Base-by-base conservation (phyloP, 2,888 invertebrate genomes). In the Caenorhabditis sp. region DNA sequence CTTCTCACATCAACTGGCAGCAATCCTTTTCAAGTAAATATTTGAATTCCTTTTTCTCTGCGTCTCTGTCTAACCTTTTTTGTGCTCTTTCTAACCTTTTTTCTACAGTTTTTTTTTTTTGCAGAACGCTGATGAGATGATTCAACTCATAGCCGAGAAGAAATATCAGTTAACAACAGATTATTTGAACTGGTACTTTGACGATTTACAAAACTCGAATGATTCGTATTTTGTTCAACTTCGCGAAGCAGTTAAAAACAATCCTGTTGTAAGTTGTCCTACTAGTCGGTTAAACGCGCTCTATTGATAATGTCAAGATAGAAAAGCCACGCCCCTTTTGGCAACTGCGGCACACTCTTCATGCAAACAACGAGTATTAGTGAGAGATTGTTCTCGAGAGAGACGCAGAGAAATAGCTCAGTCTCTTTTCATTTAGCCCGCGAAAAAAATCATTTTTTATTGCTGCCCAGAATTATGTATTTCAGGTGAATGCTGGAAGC, bases 161-260 rank as follows among this genome's bases (percentile, higher is more conserved):
- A 68, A 80, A 43, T 80, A 75, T 53, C 77, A 77, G 31, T 53
- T 80, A 70, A 75, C 72, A n/a, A 80, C 78, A 27, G 77, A 80
- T 54, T 80, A 78, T 50, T 69, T 78, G 51, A 77, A 77, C 49
- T 80, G 80, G 80, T 80, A 80, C 27, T 80, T 80, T 43, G 80
- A 78, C 58, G 78, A 78, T 23, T 53, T 80, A 12, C 55, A 63
- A 24, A 63, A 78, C 36, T 78, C 78, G 1, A 71, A 77, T 57
- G 69, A 62, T 12, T 36, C 69, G 8, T 78, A 80, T 63, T 82
- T 82, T 51, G 72, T 67, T 3, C 54, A 65, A 4, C 67, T 82
- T 8, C 69, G 82, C 21, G 70, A 61, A 21, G 82, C 82, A 1
- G 76, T 68, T 14, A 27, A 58, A 4, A 59, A 66, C 3, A 82